Evolutionary conservation across 2,797 vertebrate species (phyloP).

Genomic region (Rhabdomys pumilio): DNA sequence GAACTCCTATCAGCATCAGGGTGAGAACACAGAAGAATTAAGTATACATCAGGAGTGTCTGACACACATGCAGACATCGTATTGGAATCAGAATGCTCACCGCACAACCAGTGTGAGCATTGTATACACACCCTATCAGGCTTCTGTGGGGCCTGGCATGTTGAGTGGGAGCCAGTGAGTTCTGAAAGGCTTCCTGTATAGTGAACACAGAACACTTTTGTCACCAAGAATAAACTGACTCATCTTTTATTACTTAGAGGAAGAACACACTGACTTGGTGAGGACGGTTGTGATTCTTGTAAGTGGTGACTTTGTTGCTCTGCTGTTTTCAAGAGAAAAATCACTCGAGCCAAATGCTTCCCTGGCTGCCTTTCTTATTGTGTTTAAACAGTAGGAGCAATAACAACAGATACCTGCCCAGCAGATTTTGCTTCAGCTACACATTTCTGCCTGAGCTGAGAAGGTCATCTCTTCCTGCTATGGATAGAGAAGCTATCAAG

Average conservation of each 20-base stretch:
- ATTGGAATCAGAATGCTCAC: constrained; percentile 32
- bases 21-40: not conserved
- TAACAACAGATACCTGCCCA: not conserved
- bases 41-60: not conserved
- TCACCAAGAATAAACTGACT: constrained; percentile 24
- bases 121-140: not conserved
- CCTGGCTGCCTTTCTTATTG: not conserved
- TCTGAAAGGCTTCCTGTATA: constrained; percentile 16
- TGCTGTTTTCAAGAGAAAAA: constrained; percentile 61
- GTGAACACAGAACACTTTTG: constrained; percentile 15
- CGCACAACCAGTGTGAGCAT: not conserved
- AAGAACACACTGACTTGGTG: constrained; percentile 12
- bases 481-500: not conserved
- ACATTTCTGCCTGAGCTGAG: constrained; percentile 25
- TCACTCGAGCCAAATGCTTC: not conserved
- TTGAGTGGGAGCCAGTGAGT: not conserved
- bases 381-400: not conserved
- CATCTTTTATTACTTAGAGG: not conserved
- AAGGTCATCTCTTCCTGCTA: not conserved
- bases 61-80: not conserved
- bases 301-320: constrained; percentile 14
- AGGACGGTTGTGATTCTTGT: constrained; percentile 2
- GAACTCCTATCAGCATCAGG: not conserved
- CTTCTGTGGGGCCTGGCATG: not conserved
- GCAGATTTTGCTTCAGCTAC: not conserved